These are phyloP conservation scores for Mergus octosetaceus DNA, from an alignment of 2,797 vertebrate genomes.

Conservation along the genomic window DNA sequence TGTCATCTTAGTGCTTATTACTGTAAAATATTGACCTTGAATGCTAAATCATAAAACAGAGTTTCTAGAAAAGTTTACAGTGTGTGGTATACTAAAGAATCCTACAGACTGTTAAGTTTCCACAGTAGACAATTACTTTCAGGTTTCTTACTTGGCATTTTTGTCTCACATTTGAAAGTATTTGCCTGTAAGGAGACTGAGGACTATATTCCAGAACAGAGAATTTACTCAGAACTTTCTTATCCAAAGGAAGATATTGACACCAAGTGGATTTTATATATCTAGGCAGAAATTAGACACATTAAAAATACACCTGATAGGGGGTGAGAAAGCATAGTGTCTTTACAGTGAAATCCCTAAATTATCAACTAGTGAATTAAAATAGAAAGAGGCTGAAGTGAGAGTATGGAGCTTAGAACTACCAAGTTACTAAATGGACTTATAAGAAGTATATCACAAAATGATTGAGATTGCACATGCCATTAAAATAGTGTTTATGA, in stretches of 20 bases:
- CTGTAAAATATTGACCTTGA: conserved; percentile 40
- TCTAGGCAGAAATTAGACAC: background rate
- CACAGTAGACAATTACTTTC: background rate
- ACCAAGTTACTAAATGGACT: background rate
- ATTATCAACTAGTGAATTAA: background rate
- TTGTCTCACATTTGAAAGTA: background rate
- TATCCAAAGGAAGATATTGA: background rate
- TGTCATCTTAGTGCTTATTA: conserved; percentile 12
- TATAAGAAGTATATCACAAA: background rate
- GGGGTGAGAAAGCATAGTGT: background rate
- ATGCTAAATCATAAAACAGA: conserved; percentile 38
- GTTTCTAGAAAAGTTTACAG: background rate
- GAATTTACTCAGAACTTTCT: background rate
- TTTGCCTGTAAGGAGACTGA: background rate
- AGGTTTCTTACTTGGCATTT: background rate
- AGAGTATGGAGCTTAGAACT: background rate
- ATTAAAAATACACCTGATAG: background rate
- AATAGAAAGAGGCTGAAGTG: background rate
- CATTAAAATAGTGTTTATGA: background rate
- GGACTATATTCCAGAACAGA: background rate
- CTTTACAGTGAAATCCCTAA: background rate
- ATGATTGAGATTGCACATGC: background rate
- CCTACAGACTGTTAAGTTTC: background rate
- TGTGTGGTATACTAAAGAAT: background rate
- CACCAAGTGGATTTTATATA: background rate